phyloP scores from a whole-genome alignment of 2,888 invertebrate genomes.

The Eutolmus rufibarbis region DNA sequence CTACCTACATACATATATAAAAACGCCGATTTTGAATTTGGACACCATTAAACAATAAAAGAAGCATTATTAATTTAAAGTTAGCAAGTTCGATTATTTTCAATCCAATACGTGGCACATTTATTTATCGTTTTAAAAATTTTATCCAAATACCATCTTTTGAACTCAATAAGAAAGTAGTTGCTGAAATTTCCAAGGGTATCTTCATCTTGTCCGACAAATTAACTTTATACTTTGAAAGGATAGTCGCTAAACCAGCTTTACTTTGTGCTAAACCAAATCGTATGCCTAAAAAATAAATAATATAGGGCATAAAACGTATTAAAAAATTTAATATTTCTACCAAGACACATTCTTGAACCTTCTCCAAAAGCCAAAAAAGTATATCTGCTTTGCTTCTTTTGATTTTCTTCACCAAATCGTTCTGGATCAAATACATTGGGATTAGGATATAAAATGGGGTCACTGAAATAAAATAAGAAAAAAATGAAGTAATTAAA shows the following conservation, averaged over 20 bases:
- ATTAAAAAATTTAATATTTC: not conserved
- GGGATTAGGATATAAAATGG: conserved; percentile 65
- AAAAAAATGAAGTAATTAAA: not conserved
- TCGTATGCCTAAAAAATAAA: not conserved
- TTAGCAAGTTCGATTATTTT: not conserved
- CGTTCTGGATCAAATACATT: conserved; percentile 67
- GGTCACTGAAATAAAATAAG: conserved; percentile 55
- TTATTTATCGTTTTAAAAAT: not conserved
- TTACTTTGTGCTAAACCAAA: conserved; percentile 3
- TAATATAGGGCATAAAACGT: not conserved
- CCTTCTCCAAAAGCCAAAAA: conserved; percentile 2
- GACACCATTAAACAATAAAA: no score
- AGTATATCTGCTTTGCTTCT: not conserved
- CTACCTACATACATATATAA: no score
- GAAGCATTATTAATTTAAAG: no score
- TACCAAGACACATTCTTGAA: not conserved
- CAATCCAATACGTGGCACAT: not conserved
- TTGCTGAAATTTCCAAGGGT: not conserved
- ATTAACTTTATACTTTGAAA: not conserved
- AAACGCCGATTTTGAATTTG: no score
- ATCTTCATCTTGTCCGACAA: not conserved
- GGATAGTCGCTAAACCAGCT: not conserved
- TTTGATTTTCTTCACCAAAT: not conserved
- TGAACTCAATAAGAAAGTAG: not conserved
- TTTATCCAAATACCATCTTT: conserved; percentile 1